Base-by-base conservation (phyloP, 2,888 invertebrate species). In the Trissoscelio sp. region DNA sequence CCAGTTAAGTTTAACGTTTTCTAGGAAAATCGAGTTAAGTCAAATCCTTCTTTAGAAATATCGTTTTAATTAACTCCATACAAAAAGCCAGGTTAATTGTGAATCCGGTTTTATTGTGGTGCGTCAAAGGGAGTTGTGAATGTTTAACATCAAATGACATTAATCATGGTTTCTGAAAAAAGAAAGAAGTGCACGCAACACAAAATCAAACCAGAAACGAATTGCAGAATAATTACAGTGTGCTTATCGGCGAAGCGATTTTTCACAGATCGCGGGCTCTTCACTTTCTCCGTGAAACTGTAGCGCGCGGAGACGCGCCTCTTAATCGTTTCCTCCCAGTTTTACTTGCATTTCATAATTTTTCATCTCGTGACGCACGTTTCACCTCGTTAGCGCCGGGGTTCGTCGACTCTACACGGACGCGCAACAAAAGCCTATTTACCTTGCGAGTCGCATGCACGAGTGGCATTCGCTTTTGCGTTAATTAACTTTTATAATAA, bases 301-400 rank as follows among this genome's bases (percentile, higher is more conserved):
- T 57, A 39, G 9, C 57, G 42, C 14, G 2, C 39, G 14, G 7
- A 20, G 16, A n/a, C 24, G 28, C 51, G 22, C 51, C 31, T 7
- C 16, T 16, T 60, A 60, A 44, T 60, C 60, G 60, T 42, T 60
- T 37, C 14, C 42, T 24, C 14, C 42, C 42, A 44, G 60, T 28
- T 42, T 24, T 16, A 16, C 42, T 16, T 22, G 22, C 44, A n/a
- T 44, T 62, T 62, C 60, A 46, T 46, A 62, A 62, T 62, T 46
- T 62, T 62, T 62, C 60, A 46, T 62, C 46, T 31, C 60, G 31
- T 62, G 60, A 46, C 60, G 60, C 18, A 46, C 60, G 60, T 62
- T 62, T 62, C 60, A 46, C 60, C 60, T 62, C 60, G 60, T 62
- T 62, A 62, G 46, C 46, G 34, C 42, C 46, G 16, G 46, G 46